These are phyloP conservation scores for Ctenosaura bakeri DNA, from an alignment of 2,797 vertebrate species.

Conservation along the genomic window DNA sequence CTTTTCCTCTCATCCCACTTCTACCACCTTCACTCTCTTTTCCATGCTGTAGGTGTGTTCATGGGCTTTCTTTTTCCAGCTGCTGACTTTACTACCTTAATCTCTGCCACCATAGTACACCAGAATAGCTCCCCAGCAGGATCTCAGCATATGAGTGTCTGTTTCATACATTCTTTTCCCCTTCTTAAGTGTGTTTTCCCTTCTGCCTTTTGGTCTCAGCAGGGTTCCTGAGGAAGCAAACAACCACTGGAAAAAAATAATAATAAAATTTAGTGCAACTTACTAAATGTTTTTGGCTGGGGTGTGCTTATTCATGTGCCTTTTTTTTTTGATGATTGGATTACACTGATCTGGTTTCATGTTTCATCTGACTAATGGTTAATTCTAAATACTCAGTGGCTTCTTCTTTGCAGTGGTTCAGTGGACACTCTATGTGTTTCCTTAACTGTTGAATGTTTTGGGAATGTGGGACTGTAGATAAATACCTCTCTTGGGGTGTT, in stretches of 20 bases:
- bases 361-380: background rate
- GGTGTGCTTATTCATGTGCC: background rate
- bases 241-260: background rate
- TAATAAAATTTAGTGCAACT: background rate
- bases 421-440: background rate
- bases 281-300: background rate
- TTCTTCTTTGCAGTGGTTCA: background rate
- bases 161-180: background rate
- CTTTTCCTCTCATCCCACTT: no score
- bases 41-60: no score
- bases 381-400: background rate
- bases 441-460: background rate
- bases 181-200: background rate
- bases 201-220: background rate
- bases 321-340: background rate
- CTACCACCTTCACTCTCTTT: no score
- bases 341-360: background rate
- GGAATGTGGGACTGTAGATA: background rate
- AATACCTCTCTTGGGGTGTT: background rate
- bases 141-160: no score
- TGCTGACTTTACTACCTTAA: no score
- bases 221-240: background rate
- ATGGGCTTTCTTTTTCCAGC: no score
- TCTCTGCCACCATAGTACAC: no score
- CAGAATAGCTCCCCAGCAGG: no score